Evolutionary conservation across 2,113 vertebrate genomes (phyloP).

Genomic region (Rallus limicola): DNA sequence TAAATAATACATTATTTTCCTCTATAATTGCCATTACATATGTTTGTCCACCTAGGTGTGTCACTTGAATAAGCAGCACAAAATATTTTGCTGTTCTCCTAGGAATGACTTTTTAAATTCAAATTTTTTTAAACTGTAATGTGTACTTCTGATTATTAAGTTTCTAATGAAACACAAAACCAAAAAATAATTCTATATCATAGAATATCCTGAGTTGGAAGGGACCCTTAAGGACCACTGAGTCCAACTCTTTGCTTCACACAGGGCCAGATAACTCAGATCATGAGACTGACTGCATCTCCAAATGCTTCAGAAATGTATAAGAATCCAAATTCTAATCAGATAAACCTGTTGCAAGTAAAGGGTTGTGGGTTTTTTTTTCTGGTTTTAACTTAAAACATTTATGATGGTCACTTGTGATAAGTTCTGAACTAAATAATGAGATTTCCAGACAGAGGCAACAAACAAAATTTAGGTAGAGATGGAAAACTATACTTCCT

Average conservation of each 20-base stretch:
- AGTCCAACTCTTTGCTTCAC: too few relatives aligned
- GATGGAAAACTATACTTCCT: not conserved
- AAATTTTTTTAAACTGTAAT: not conserved
- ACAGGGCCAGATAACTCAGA: too few relatives aligned
- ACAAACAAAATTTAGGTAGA: accelerated
- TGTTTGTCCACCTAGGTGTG: accelerated
- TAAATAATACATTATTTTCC: not conserved
- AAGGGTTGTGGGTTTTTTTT: not conserved
- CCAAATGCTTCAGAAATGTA: not conserved
- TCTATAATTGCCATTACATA: not conserved
- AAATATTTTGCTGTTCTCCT: not conserved
- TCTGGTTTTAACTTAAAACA: not conserved
- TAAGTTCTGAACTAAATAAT: not conserved
- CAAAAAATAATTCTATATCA: too few relatives aligned
- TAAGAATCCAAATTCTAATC: not conserved
- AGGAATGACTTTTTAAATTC: not conserved
- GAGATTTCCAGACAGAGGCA: not conserved
- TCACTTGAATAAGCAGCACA: not conserved
- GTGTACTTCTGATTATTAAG: not conserved
- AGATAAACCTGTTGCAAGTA: not conserved
- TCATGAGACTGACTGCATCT: too few relatives aligned
- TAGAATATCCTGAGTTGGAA: too few relatives aligned
- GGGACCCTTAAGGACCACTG: too few relatives aligned
- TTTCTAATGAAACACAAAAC: not conserved
- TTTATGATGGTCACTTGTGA: not conserved